A percentile compares a stretch with the other conserved stretches of the same genome.
These are phyloP conservation scores for Habroteleia sp. DNA, from an alignment of 2,888 invertebrate species.

Conservation along the genomic window DNA sequence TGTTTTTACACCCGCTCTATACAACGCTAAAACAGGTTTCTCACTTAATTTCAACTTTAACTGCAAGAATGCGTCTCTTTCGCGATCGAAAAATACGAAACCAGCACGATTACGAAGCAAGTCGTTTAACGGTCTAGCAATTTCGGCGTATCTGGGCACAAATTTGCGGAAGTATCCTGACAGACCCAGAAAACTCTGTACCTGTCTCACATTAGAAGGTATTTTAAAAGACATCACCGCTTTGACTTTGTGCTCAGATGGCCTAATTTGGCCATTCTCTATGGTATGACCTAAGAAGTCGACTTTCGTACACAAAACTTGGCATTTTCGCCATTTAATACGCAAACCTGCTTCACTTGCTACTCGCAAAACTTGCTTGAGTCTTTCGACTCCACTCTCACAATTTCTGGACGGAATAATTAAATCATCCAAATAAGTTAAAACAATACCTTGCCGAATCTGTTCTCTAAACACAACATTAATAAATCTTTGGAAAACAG, in stretches of 20 bases:
- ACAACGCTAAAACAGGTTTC: neutral
- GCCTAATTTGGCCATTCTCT: conserved; percentile 4
- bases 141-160: conserved; percentile 43
- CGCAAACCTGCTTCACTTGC: neutral
- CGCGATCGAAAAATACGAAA: neutral
- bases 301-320: neutral
- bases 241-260: conserved; percentile 1
- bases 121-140: neutral
- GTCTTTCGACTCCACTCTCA: conserved; percentile 1
- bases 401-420: conserved; percentile 20
- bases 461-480: no score
- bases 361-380: neutral
- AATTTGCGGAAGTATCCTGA: conserved; percentile 64
- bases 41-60: conserved; percentile 14
- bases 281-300: conserved; percentile 1
- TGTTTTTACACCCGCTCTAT: neutral
- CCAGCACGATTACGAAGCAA: neutral
- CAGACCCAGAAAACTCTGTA: conserved; percentile 62
- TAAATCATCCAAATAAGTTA: conserved; percentile 21
- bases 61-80: neutral
- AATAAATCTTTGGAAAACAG: no score
- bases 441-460: conserved; percentile 3
- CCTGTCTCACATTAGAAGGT: conserved; percentile 40
- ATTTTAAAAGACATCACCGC: conserved; percentile 40
- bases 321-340: conserved; percentile 7